Conservation (phyloP, 2,797 vertebrate species). For the Enteromius fasciolatus region DNA sequence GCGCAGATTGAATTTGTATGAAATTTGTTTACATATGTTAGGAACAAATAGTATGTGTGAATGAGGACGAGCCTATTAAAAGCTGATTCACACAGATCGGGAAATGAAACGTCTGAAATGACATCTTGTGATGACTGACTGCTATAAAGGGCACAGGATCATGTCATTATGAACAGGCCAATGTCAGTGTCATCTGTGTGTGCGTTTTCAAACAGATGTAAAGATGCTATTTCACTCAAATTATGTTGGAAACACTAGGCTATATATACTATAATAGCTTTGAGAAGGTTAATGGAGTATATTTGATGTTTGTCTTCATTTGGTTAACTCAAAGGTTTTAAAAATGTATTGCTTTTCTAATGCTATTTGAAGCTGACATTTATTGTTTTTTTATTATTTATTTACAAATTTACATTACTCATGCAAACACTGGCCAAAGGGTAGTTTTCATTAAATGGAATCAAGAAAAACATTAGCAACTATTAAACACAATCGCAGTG, state of each 20-base stretch:
- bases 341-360: background rate
- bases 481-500: background rate
- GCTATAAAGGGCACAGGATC: slow-evolving; percentile 5
- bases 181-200: background rate
- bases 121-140: slow-evolving; percentile 24
- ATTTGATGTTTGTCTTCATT: background rate
- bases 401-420: background rate
- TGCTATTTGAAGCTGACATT: background rate
- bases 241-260: background rate
- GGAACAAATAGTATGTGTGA: background rate
- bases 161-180: slow-evolving; percentile 16
- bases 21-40: slow-evolving; percentile 6
- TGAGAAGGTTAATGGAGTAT: background rate
- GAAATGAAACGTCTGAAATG: slow-evolving; percentile 32
- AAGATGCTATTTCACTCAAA: background rate
- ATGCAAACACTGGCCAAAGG: background rate
- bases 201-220: background rate
- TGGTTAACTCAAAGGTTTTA: background rate
- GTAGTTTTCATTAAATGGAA: background rate
- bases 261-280: background rate
- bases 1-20: background rate
- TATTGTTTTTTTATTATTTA: background rate
- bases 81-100: slow-evolving; percentile 43
- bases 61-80: background rate
- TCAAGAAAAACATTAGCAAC: background rate